Percentiles rank a stretch among this genome's conserved stretches.
Evolutionary conservation across 2,888 invertebrate genomes (phyloP).

Genomic region (Diplolepis rosae): DNA sequence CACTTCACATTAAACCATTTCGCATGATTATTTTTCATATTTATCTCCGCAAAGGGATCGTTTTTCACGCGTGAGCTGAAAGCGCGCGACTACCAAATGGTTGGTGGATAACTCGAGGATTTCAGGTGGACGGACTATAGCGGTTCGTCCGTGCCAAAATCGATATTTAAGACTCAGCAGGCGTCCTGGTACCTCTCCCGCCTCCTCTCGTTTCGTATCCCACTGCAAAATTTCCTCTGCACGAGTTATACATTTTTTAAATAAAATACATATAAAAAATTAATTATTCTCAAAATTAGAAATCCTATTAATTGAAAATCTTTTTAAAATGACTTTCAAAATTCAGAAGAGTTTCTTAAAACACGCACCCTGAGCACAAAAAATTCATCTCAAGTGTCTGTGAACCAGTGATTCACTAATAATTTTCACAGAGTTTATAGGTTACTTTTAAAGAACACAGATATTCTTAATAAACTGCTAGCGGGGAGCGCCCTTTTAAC

Average conservation of each 20-base stretch:
- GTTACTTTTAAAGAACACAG: not conserved
- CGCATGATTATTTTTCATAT: not conserved
- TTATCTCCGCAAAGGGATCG: not conserved
- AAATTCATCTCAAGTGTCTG: not conserved
- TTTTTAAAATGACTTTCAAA: not conserved
- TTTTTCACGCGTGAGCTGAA: not conserved
- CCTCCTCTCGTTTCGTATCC: conserved; percentile 45
- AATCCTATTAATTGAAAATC: not conserved
- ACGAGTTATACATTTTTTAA: not conserved
- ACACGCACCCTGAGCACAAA: not conserved
- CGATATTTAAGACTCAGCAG: conserved; percentile 68
- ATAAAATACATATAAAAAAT: not conserved
- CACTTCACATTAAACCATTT: not conserved
- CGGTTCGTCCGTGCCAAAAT: conserved; percentile 62
- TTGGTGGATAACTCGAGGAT: conserved; percentile 30
- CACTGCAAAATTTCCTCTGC: conserved; percentile 29
- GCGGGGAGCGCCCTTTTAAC: not conserved
- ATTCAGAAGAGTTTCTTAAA: not conserved
- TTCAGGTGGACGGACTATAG: conserved; percentile 44
- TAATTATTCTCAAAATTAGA: not conserved
- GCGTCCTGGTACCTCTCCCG: conserved; percentile 56
- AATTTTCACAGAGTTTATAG: not conserved
- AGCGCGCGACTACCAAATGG: conserved; percentile 3
- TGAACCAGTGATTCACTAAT: not conserved
- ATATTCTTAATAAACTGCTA: not conserved